phyloP scores from a whole-genome alignment of 2,888 invertebrate species.

The Pimpla rufipes region DNA sequence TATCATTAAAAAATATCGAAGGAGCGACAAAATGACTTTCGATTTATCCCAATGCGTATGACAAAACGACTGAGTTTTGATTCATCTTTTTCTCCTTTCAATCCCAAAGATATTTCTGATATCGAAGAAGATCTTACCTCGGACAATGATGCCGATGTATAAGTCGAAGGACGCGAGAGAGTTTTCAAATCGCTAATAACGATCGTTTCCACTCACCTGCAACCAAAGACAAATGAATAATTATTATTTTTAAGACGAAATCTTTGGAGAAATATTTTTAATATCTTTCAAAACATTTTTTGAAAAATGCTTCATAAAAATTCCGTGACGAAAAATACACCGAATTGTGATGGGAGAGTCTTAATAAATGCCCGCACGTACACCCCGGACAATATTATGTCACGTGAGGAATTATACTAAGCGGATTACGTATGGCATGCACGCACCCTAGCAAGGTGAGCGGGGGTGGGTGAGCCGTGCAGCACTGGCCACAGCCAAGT shows the following conservation, averaged over 20 bases:
- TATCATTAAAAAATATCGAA: background rate
- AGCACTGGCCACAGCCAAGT: conserved; percentile 41
- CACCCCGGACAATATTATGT: conserved; percentile 63
- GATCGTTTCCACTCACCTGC: background rate
- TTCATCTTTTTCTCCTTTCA: too few species aligned
- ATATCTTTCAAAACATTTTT: background rate
- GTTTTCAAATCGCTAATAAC: background rate
- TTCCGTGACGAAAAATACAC: conserved; percentile 54
- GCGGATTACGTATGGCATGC: conserved; percentile 67
- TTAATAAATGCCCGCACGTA: conserved; percentile 60
- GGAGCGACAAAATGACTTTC: too few species aligned
- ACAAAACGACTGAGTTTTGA: too few species aligned
- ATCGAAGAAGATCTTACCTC: background rate
- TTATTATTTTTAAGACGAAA: too few species aligned
- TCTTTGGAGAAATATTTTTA: too few species aligned
- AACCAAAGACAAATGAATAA: background rate
- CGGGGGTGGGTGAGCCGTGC: conserved; percentile 18
- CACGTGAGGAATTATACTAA: conserved; percentile 65
- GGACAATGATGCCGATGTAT: background rate
- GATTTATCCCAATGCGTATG: too few species aligned
- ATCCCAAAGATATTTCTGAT: too few species aligned
- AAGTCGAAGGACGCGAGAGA: background rate
- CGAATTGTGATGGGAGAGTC: conserved; percentile 57
- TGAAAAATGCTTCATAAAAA: background rate
- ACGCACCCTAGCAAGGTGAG: conserved; percentile 44